Evolutionary conservation across 37 sponge, comb jelly and placozoan genomes (phyloP).

Genomic region (Oopsacas minuta): DNA sequence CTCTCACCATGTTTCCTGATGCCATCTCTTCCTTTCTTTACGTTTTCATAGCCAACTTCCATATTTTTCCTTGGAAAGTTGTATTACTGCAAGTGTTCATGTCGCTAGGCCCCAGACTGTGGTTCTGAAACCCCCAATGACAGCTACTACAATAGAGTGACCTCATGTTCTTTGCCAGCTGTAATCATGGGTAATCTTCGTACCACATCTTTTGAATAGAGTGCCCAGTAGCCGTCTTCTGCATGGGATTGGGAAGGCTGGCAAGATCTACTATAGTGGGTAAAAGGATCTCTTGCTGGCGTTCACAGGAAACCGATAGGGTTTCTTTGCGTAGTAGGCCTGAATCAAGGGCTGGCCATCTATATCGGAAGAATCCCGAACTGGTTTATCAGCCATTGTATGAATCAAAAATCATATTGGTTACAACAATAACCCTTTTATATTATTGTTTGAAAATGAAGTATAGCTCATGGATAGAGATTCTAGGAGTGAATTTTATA

Average conservation of each 20-base stretch:
- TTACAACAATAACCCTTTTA: too few species aligned
- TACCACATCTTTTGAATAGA: background rate
- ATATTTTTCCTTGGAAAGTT: background rate
- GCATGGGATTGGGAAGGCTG: conserved; percentile 3
- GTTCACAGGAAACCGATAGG: background rate
- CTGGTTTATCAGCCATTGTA: too few species aligned
- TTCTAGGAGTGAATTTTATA: too few species aligned
- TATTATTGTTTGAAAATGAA: too few species aligned
- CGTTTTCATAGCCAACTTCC: background rate
- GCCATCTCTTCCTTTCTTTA: conserved; percentile 1
- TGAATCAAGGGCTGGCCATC: conserved; percentile 10
- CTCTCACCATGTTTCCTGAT: background rate
- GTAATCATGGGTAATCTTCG: conserved; percentile 9
- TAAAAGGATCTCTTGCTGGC: background rate
- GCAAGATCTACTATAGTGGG: background rate
- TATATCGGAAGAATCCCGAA: background rate
- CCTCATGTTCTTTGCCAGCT: background rate
- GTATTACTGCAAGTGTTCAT: background rate
- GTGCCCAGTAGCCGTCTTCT: conserved; percentile 6
- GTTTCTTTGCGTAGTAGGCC: background rate
- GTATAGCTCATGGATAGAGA: too few species aligned
- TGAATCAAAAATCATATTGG: too few species aligned
- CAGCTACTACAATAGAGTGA: conserved; percentile 4
- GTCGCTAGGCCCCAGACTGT: background rate
- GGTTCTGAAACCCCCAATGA: background rate